A percentile compares a stretch with the other conserved stretches of the same genome.
Evolutionary conservation across 2,113 vertebrate genomes (phyloP).

Genomic region (Picathartes gymnocephalus): DNA sequence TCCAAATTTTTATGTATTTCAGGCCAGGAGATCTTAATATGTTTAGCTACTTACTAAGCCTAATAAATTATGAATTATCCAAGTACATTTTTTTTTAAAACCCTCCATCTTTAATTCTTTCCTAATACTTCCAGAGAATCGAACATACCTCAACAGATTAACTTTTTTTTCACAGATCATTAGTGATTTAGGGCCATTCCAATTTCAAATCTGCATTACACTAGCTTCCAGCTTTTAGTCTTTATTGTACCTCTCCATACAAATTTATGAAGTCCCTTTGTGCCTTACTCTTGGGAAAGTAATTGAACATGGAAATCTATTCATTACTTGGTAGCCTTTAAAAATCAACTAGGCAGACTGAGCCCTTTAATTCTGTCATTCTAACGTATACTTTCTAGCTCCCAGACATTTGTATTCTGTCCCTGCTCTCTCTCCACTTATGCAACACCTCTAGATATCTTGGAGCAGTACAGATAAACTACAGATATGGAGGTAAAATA

Average conservation of each 20-base stretch:
- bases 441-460: not conserved
- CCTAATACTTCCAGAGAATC: not conserved
- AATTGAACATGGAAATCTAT: constrained; percentile 53
- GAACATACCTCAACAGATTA: not conserved
- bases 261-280: constrained; percentile 49
- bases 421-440: not conserved
- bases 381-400: not conserved
- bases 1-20: not conserved
- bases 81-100: not conserved
- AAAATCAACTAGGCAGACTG: not conserved
- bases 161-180: not conserved
- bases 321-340: constrained; percentile 32
- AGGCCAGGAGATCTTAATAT: not conserved
- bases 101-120: not conserved
- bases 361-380: not conserved
- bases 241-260: not conserved
- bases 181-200: not conserved
- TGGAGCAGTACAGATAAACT: not conserved
- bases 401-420: not conserved
- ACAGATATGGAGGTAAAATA: not conserved
- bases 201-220: constrained; percentile 19
- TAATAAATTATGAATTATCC: not conserved
- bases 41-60: not conserved
- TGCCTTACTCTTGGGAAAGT: constrained; percentile 45
- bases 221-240: not conserved